Conservation (phyloP, 1,140 invertebrate species). For the Dufourea novaeangliae region DNA sequence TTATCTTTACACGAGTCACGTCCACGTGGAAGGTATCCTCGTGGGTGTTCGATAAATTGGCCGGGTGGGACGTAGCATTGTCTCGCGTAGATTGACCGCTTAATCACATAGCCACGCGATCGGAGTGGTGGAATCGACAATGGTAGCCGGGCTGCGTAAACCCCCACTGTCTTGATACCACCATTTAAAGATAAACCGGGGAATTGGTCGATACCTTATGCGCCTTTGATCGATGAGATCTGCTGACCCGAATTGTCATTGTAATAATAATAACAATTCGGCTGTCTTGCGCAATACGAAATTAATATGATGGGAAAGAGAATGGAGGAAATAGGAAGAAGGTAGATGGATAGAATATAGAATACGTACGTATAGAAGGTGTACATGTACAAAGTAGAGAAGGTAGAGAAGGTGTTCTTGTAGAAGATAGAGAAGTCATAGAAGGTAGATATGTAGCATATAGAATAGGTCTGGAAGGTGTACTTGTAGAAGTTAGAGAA, state of each 20-base stretch:
- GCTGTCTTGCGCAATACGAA: no score
- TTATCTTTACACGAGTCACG: slow-evolving; percentile 59
- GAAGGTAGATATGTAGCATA: no score
- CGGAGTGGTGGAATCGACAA: slow-evolving; percentile 59
- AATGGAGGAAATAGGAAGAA: no score
- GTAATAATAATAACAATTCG: no score
- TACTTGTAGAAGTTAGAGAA: no score
- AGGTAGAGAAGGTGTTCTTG: no score
- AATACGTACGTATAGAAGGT: no score
- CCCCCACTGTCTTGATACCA: slow-evolving; percentile 21
- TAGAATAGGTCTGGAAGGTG: no score
- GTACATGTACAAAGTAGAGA: no score
- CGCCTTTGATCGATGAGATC: slow-evolving; percentile 6
- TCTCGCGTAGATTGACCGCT: slow-evolving; percentile 75
- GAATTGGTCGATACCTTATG: not conserved
- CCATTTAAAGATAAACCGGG: not conserved
- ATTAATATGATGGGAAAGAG: no score
- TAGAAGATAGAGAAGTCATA: no score
- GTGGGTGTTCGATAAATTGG: slow-evolving; percentile 79
- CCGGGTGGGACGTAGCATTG: slow-evolving; percentile 75
- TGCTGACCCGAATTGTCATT: not conserved
- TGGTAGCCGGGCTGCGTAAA: slow-evolving; percentile 29
- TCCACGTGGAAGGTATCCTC: slow-evolving; percentile 53
- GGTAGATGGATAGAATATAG: no score
- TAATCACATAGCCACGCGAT: slow-evolving; percentile 73